Evolutionary conservation across 2,888 invertebrate genomes (phyloP).

Genomic region (Ennomos erosarius): DNA sequence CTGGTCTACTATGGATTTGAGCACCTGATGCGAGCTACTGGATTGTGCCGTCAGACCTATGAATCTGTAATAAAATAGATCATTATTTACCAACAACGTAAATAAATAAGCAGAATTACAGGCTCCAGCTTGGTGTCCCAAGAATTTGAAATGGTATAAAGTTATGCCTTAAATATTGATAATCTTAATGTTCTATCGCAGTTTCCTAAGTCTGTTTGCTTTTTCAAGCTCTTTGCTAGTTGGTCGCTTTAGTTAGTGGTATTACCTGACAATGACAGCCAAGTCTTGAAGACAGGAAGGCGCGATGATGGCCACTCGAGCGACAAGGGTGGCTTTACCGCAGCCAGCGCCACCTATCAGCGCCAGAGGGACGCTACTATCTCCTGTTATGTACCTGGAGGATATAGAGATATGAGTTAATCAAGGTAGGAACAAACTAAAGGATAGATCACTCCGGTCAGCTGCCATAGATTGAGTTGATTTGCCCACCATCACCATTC

Average conservation of each 20-base stretch:
- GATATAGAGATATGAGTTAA: too few species aligned
- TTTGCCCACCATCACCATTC: background rate
- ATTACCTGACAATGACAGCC: constrained; percentile 76
- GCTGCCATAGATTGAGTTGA: too few species aligned
- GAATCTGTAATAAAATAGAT: constrained; percentile 72
- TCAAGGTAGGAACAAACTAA: background rate
- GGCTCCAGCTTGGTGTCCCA: too few species aligned
- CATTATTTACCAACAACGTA: too few species aligned
- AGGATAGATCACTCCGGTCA: too few species aligned
- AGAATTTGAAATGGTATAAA: too few species aligned
- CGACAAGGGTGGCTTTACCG: constrained; percentile 92
- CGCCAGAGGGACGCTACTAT: constrained; percentile 87
- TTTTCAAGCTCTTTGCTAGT: too few species aligned
- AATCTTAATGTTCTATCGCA: too few species aligned
- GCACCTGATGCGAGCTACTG: constrained; percentile 88
- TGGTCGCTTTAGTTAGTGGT: too few species aligned
- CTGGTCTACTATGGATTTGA: constrained; percentile 91
- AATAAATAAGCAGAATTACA: too few species aligned
- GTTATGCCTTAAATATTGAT: too few species aligned
- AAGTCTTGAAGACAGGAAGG: constrained; percentile 87
- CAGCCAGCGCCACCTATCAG: constrained; percentile 92
- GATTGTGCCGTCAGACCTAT: constrained; percentile 88
- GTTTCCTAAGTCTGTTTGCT: too few species aligned
- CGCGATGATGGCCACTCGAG: constrained; percentile 88
- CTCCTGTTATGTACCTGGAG: constrained; percentile 87